These are phyloP conservation scores for Morpho helenor DNA, from an alignment of 2,888 invertebrate species.

Conservation along the genomic window DNA sequence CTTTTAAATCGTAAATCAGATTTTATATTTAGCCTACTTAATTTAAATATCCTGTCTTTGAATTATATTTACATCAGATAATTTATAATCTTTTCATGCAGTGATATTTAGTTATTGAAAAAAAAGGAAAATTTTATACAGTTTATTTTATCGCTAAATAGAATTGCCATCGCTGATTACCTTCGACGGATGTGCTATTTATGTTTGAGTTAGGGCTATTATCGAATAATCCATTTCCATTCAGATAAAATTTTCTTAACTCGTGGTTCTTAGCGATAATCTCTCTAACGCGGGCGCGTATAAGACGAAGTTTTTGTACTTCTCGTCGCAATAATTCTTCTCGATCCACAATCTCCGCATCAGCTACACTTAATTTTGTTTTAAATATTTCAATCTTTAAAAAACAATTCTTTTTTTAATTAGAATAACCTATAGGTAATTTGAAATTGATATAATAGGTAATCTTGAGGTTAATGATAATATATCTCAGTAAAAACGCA, in stretches of 20 bases:
- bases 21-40: too few species aligned
- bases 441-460: too few species aligned
- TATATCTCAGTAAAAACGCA: too few species aligned
- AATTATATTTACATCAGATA: too few species aligned
- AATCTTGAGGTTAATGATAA: too few species aligned
- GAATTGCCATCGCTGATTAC: slow-evolving; percentile 26
- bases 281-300: slow-evolving; percentile 50
- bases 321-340: slow-evolving; percentile 42
- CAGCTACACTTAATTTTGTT: slow-evolving; percentile 54
- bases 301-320: slow-evolving; percentile 42
- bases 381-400: slow-evolving; percentile 58
- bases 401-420: neutral
- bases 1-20: too few species aligned
- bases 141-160: slow-evolving; percentile 9
- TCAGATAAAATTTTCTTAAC: slow-evolving; percentile 35
- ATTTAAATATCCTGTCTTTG: too few species aligned
- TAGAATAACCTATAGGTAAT: too few species aligned
- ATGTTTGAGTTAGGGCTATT: slow-evolving; percentile 27
- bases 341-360: slow-evolving; percentile 52
- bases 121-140: too few species aligned
- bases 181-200: slow-evolving; percentile 41
- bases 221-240: slow-evolving; percentile 34
- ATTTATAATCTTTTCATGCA: too few species aligned
- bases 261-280: slow-evolving; percentile 47
- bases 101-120: too few species aligned